A percentile compares a stretch with the other conserved stretches of the same genome.
Evolutionary conservation across 2,888 invertebrate genomes (phyloP).

Genomic region (Lysandra bellargus): DNA sequence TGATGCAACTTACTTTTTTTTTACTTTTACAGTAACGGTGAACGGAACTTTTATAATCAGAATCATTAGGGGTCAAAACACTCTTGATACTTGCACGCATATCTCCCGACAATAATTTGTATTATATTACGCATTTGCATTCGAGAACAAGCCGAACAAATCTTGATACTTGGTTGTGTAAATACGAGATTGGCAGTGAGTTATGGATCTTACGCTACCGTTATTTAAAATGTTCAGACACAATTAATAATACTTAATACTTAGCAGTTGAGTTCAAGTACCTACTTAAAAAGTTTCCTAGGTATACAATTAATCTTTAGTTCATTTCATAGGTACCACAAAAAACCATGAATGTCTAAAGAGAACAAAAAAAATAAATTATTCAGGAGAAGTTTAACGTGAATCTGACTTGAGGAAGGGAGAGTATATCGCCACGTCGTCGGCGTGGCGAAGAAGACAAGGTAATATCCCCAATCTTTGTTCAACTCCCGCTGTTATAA

Average conservation of each 20-base stretch:
- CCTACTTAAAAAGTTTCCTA: no score
- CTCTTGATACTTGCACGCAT: slow-evolving; percentile 26
- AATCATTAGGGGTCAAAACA: slow-evolving; percentile 24
- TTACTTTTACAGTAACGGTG: not conserved
- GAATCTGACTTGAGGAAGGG: no score
- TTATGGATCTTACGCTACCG: not conserved
- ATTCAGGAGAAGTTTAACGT: no score
- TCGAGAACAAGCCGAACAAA: not conserved
- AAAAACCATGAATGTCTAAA: not conserved
- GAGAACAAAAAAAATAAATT: no score
- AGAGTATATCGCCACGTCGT: no score
- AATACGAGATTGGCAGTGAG: slow-evolving; percentile 8
- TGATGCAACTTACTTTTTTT: slow-evolving; percentile 23
- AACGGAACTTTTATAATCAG: slow-evolving; percentile 30
- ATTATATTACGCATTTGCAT: slow-evolving; percentile 30
- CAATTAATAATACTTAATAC: slow-evolving; percentile 2
- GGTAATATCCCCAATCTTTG: no score
- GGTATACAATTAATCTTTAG: no score
- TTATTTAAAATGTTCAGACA: not conserved
- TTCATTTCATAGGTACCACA: no score
- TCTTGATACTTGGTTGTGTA: slow-evolving; percentile 11
- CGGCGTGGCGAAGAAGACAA: no score
- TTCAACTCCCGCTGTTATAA: no score
- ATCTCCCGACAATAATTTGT: slow-evolving; percentile 11
- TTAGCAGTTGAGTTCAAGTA: not conserved